Evolutionary conservation across 92 coral and sea anemone species (phyloP), one percentile per base, ranked within the genome.

Genomic region (Epizoanthus rinbou): DNA sequence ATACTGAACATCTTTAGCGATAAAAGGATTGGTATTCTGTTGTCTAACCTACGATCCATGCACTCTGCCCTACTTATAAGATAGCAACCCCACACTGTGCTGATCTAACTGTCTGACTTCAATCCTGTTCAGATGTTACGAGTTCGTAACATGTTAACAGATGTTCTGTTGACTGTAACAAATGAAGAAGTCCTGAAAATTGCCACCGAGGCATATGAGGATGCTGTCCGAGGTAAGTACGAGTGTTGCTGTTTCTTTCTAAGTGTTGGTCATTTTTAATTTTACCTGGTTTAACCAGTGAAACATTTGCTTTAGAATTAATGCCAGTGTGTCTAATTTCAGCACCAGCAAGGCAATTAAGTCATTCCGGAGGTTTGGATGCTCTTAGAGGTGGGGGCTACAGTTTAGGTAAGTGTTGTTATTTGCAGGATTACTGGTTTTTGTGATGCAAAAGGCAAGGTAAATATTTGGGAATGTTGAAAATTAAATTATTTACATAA

Each of bases 81-180:
- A 4, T 57, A 54, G 31, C 23, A 21, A 16, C 8, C 14, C 5
- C 1, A 28, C 14, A 18, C 28, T 50, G 9, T 69, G 25, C 0
- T 19, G 10, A 9, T 85, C 19, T 74, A 18, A 65, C 57, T 19
- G 9, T 43, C 35, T 76, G 5, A 11, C 74, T 58, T 53, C 58
- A 35, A 37, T 63, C 81, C 5, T 85, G 73, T 95, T 68, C 87
- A 96, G 99, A 52, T 94, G 87, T 70, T 87, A 65, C 95, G 89
- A 58, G 86, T 96, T 68, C 99, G 99, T 75, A 90, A 88, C 75
- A 89, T 96, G 96, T 85, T 96, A 81, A 96, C 99, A 39, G 98
- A 96, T 56, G 93, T 96, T 57, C 91, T 96, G 65, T 87, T 96
- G 74, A 86, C 94, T 64, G 99, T 96, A 72, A 96, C 99, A 71